Conservation (phyloP, 2,113 vertebrate genomes). For the Xiphophorus hellerii region DNA sequence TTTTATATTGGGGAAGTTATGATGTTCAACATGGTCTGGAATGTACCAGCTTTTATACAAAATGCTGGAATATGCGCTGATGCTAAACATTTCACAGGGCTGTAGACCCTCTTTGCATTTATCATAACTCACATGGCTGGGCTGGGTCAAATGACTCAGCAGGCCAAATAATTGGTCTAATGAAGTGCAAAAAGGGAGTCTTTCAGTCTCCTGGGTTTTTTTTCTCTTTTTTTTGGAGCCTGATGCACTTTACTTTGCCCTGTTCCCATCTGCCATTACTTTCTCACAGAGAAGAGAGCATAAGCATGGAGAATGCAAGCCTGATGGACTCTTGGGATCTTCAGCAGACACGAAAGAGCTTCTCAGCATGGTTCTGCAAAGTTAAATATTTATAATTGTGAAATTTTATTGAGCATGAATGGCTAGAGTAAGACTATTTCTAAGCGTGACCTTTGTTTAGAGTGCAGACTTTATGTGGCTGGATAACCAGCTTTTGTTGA, state of each 20-base stretch:
- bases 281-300: conserved; percentile 52
- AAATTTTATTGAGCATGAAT: conserved; percentile 57
- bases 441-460: conserved; percentile 47
- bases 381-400: conserved; percentile 66
- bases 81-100: conserved; percentile 26
- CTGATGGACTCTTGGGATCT: conserved; percentile 63
- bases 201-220: conserved; percentile 53
- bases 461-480: conserved; percentile 21
- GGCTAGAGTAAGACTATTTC: conserved; percentile 58
- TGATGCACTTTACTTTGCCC: conserved; percentile 53
- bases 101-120: conserved; percentile 37
- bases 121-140: conserved; percentile 59
- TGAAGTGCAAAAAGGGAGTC: conserved; percentile 68
- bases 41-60: neutral
- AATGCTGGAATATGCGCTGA: conserved; percentile 20
- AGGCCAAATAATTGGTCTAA: conserved; percentile 73
- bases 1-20: conserved; percentile 39
- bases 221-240: conserved; percentile 8
- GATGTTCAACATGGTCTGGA: conserved; percentile 15
- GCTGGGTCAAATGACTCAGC: conserved; percentile 67
- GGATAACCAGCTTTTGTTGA: conserved; percentile 25
- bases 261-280: conserved; percentile 46
- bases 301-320: conserved; percentile 65
- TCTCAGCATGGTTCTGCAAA: conserved; percentile 60
- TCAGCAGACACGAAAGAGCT: conserved; percentile 63